Conservation (phyloP, 1,140 invertebrate genomes). For the Drosophila pectinifera region DNA sequence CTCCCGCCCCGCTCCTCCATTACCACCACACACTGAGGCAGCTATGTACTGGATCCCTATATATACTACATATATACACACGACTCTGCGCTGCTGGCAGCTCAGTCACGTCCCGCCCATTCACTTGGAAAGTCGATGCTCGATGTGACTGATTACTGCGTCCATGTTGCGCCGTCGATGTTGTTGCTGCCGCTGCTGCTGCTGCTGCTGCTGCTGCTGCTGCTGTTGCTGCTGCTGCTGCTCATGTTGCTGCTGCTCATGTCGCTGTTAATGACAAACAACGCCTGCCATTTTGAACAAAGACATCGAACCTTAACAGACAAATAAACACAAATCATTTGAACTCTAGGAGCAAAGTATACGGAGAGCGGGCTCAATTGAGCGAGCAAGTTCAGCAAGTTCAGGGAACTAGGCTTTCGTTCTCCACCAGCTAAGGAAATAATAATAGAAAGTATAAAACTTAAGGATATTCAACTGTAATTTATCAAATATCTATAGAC, state of each 20-base stretch:
- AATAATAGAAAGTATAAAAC: too few species aligned
- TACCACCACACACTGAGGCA: constrained; percentile 4
- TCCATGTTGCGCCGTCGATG: constrained; percentile 49
- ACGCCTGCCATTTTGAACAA: constrained; percentile 75
- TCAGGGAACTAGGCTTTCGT: too few species aligned
- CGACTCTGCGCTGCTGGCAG: constrained; percentile 33
- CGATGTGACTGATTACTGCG: constrained; percentile 82
- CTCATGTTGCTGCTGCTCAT: constrained; percentile 22
- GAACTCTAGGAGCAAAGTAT: background rate
- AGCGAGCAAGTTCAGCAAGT: too few species aligned
- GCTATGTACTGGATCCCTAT: constrained; percentile 30
- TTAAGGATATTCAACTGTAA: too few species aligned
- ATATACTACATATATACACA: constrained; percentile 14
- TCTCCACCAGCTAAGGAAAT: too few species aligned
- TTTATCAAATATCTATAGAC: too few species aligned
- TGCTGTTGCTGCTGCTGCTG: too few species aligned
- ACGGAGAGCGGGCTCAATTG: background rate
- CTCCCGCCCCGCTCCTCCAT: constrained; percentile 4
- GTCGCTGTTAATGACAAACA: constrained; percentile 74
- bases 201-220: constrained; percentile 15
- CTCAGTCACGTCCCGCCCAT: constrained; percentile 78
- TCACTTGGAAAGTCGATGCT: constrained; percentile 82
- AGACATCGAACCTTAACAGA: constrained; percentile 45
- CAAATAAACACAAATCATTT: background rate
- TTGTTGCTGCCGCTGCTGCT: constrained; percentile 30